phyloP scores from a whole-genome alignment of 1,140 invertebrate genomes.

The Scaptomyza montana region DNA sequence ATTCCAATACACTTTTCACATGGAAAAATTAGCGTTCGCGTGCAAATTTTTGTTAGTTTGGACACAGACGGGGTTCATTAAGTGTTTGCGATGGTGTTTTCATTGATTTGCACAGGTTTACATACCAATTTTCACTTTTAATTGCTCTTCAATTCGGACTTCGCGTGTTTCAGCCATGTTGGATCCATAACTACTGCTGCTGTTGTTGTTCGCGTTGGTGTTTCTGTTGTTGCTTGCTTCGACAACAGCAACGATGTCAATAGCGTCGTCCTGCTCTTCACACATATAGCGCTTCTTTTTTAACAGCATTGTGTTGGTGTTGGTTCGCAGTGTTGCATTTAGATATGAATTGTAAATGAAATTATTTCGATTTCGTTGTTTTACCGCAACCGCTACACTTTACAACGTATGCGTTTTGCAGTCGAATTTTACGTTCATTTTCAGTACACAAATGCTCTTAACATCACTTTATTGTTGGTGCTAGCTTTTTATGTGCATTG shows the following conservation, averaged over 20 bases:
- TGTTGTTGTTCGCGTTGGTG: slow-evolving; percentile 59
- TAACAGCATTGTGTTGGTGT: slow-evolving; percentile 74
- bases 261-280: slow-evolving; percentile 77
- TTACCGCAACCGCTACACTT: slow-evolving; percentile 40
- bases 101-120: slow-evolving; percentile 78
- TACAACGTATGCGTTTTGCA: slow-evolving; percentile 44
- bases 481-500: slow-evolving; percentile 18
- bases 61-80: slow-evolving; percentile 27
- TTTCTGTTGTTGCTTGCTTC: slow-evolving; percentile 77
- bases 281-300: slow-evolving; percentile 82
- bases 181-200: slow-evolving; percentile 87
- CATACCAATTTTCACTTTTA: slow-evolving; percentile 94
- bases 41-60: slow-evolving; percentile 36
- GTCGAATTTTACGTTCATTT: slow-evolving; percentile 28
- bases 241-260: slow-evolving; percentile 60
- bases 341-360: slow-evolving; percentile 55
- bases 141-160: slow-evolving; percentile 93
- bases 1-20: slow-evolving; percentile 75
- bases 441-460: slow-evolving; percentile 37
- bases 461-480: slow-evolving; percentile 45
- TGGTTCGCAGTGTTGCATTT: slow-evolving; percentile 59
- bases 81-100: slow-evolving; percentile 39
- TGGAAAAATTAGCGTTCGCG: slow-evolving; percentile 42
- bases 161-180: slow-evolving; percentile 94
- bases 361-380: slow-evolving; percentile 44